Conservation (phyloP, 2,113 vertebrate species). For the Eulacestoma nigropectus region DNA sequence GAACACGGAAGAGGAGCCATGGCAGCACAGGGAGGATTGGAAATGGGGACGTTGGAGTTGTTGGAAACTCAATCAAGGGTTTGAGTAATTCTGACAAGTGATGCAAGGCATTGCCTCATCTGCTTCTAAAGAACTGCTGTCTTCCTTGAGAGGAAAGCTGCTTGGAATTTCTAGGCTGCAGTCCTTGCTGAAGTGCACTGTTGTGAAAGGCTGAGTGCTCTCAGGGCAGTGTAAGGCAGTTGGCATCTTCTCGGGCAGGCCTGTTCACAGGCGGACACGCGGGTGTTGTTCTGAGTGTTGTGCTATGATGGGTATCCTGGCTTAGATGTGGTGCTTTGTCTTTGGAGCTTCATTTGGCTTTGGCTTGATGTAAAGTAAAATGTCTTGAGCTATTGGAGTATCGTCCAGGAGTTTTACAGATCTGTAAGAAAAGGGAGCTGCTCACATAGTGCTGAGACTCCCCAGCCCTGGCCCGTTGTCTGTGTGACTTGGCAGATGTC, state of each 20-base stretch:
- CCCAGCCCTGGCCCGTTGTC: background rate
- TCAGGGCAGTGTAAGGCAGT: background rate
- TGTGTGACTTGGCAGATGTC: background rate
- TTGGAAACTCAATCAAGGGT: background rate
- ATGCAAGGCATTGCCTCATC: background rate
- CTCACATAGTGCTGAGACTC: background rate
- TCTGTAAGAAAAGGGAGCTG: background rate
- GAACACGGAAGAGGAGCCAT: rapidly evolving
- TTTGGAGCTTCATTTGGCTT: background rate
- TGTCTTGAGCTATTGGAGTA: background rate
- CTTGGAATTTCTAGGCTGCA: background rate
- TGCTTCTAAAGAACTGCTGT: background rate
- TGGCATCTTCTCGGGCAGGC: background rate
- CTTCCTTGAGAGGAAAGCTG: background rate
- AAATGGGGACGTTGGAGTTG: no score
- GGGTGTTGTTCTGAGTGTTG: background rate
- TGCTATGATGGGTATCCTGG: background rate
- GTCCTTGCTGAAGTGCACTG: background rate
- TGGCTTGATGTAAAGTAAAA: background rate
- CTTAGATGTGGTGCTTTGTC: background rate
- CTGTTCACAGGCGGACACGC: rapidly evolving
- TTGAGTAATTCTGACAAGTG: background rate
- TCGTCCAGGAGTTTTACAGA: rapidly evolving
- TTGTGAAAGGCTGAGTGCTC: background rate
- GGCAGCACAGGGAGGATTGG: background rate